phyloP scores from a whole-genome alignment of 1,140 invertebrate species.

The Drosophila elegans region DNA sequence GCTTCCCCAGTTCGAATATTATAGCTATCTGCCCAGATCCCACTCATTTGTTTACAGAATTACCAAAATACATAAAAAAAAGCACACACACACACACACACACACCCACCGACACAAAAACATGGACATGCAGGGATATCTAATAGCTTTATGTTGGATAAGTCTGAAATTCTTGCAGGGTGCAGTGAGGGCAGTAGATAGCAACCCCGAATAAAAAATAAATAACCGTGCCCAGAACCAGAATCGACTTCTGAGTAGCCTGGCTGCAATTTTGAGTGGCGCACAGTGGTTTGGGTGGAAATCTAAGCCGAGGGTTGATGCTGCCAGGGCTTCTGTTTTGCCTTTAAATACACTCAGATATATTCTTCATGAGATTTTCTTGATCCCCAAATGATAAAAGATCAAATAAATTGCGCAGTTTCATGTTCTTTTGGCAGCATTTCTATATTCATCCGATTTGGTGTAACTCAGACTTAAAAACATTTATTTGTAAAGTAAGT shows the following conservation, averaged over 20 bases:
- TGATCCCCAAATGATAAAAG: no score
- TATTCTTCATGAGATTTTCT: no score
- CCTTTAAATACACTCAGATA: slow-evolving; percentile 1
- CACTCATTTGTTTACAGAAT: slow-evolving; percentile 76
- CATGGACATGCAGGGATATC: slow-evolving; percentile 34
- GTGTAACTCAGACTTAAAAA: no score
- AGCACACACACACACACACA: slow-evolving; percentile 2
- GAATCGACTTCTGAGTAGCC: slow-evolving; percentile 63
- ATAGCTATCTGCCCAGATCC: slow-evolving; percentile 25
- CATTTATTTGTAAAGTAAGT: no score
- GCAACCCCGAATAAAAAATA: slow-evolving; percentile 31
- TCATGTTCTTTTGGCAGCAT: no score
- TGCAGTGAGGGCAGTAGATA: slow-evolving; percentile 25
- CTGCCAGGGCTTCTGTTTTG: slow-evolving; percentile 3
- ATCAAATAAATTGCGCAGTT: no score
- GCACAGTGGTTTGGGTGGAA: slow-evolving; percentile 8
- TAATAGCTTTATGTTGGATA: slow-evolving; percentile 48
- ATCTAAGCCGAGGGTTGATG: slow-evolving; percentile 50
- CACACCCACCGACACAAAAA: slow-evolving; percentile 7
- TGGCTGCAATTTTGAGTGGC: slow-evolving; percentile 71
- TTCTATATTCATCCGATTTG: no score
- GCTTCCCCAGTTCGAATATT: slow-evolving; percentile 15
- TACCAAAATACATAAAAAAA: slow-evolving; percentile 20
- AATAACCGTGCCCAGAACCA: slow-evolving; percentile 9
- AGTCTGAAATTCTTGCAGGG: slow-evolving; percentile 11